A percentile compares a stretch with the other conserved stretches of the same genome.
Conservation (phyloP, 2,113 vertebrate genomes). For the Peucedramus taeniatus region DNA sequence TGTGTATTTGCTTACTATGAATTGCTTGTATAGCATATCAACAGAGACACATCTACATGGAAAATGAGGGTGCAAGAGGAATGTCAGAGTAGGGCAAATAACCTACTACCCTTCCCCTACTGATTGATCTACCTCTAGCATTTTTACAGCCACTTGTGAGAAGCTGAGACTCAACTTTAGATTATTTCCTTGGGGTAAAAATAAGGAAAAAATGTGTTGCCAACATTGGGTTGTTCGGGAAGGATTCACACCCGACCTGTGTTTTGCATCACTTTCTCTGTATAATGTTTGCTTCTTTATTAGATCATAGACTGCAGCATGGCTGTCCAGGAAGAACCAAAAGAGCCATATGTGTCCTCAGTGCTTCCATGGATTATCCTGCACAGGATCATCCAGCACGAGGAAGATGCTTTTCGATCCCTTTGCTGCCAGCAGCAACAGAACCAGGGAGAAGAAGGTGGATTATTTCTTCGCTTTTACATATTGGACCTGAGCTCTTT, state of each 20-base stretch:
- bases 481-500: background rate
- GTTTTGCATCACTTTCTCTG: background rate
- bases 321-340: constrained; percentile 88
- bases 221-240: background rate
- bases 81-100: background rate
- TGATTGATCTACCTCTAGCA: background rate
- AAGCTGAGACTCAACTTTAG: background rate
- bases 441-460: constrained; percentile 81
- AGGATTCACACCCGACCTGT: background rate
- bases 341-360: constrained; percentile 89
- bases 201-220: background rate
- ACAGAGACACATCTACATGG: background rate
- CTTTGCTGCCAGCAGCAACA: constrained; percentile 82
- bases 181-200: background rate
- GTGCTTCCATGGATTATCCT: constrained; percentile 94
- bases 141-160: background rate
- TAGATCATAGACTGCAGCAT: constrained; percentile 95
- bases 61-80: background rate
- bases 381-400: constrained; percentile 89
- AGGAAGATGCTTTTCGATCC: constrained; percentile 85
- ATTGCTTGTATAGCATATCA: background rate
- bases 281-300: background rate
- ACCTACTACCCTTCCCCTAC: background rate
- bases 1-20: background rate
- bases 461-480: background rate